Conservation (phyloP, 1,140 invertebrate species). For the Batillaria attramentaria region DNA sequence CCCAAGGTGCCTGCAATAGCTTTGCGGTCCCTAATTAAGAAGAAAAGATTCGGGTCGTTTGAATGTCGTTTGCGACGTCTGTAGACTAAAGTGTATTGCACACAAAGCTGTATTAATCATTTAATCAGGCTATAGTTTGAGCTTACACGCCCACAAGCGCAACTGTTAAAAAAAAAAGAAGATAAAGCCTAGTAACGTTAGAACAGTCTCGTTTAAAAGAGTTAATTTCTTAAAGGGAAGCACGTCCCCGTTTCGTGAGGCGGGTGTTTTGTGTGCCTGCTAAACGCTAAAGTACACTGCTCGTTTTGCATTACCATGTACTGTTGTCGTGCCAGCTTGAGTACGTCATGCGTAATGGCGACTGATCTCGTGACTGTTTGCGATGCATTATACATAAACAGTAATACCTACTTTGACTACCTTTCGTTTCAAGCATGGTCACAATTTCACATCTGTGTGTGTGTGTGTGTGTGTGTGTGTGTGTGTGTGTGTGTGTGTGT, state of each 20-base stretch:
- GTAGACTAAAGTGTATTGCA: neutral
- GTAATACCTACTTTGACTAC: neutral
- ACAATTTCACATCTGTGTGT: neutral
- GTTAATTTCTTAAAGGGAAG: neutral
- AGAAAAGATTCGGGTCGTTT: neutral
- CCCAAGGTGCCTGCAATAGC: too few species aligned
- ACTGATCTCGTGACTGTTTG: neutral
- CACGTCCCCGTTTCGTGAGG: neutral
- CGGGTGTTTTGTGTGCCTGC: neutral
- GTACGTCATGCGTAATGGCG: neutral
- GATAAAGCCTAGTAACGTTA: neutral
- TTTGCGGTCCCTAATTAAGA: too few species aligned
- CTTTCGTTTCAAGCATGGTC: neutral
- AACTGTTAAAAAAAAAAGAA: neutral
- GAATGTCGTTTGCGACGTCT: neutral
- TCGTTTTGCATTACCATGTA: neutral
- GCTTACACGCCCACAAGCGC: neutral
- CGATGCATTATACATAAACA: neutral
- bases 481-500: slow-evolving; percentile 11
- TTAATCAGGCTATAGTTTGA: neutral
- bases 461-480: slow-evolving; percentile 5
- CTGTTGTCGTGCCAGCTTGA: too few species aligned
- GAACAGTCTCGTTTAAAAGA: neutral
- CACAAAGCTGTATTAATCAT: too few species aligned
- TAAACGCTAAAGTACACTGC: neutral